These are phyloP conservation scores for Sylvilagus floridanus DNA, from an alignment of 2,797 vertebrate species.

Conservation along the genomic window DNA sequence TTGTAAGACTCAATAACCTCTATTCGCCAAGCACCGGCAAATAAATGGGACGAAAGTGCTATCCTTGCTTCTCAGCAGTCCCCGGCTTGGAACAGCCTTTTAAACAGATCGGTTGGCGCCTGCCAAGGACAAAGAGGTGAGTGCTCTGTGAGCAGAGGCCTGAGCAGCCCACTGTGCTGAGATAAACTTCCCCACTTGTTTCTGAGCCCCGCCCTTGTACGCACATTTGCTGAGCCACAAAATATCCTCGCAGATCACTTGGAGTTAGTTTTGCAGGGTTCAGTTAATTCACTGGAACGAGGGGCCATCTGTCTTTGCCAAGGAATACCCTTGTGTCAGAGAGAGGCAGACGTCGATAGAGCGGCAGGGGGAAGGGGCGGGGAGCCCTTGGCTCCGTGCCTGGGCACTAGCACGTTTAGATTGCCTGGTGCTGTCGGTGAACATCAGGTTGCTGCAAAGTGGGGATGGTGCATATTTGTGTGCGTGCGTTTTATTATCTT, in stretches of 20 bases:
- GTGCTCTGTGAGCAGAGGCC: not conserved
- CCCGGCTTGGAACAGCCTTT: not conserved
- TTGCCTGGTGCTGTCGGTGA: not conserved
- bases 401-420: not conserved
- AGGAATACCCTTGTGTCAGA: conserved; percentile 60
- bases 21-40: not conserved
- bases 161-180: not conserved
- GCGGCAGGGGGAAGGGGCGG: not conserved
- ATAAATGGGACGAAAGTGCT: not conserved
- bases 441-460: not conserved
- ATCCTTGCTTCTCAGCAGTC: not conserved
- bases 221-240: conserved; percentile 60
- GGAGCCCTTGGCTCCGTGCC: not conserved
- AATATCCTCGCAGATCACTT: conserved; percentile 44
- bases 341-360: conserved; percentile 41
- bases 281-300: conserved; percentile 64
- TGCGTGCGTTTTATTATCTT: not conserved
- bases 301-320: conserved; percentile 45
- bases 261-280: conserved; percentile 62
- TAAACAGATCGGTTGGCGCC: conserved; percentile 19
- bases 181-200: conserved; percentile 40
- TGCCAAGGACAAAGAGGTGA: not conserved
- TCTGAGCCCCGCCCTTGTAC: conserved; percentile 41
- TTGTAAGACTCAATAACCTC: not conserved
- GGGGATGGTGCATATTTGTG: not conserved